Evolutionary conservation across 2,113 vertebrate genomes (phyloP).

Genomic region (Xyliphius kryptos): DNA sequence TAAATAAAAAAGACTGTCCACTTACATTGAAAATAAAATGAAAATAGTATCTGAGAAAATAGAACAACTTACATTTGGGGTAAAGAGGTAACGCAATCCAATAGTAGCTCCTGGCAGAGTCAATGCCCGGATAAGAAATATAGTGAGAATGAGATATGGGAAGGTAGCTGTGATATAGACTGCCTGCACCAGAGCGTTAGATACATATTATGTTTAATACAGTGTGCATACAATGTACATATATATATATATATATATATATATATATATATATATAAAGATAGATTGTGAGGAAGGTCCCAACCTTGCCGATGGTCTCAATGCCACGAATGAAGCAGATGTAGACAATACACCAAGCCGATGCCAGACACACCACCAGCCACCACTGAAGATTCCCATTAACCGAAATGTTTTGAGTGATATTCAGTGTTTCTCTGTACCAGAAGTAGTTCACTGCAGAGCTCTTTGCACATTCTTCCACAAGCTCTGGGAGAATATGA

Average conservation of each 20-base stretch:
- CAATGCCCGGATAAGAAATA: constrained; percentile 77
- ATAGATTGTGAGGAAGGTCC: not conserved
- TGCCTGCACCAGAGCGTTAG: constrained; percentile 55
- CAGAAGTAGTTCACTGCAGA: constrained; percentile 73
- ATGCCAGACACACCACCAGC: constrained; percentile 60
- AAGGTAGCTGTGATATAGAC: constrained; percentile 81
- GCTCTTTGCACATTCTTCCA: constrained; percentile 64
- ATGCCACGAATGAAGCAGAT: constrained; percentile 72
- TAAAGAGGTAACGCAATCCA: constrained; percentile 78
- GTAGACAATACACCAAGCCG: constrained; percentile 67
- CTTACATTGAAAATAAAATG: no score
- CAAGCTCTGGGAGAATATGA: constrained; percentile 53
- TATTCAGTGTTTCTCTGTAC: constrained; percentile 75
- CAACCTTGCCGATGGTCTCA: constrained; percentile 73
- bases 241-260: no score
- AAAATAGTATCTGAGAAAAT: no score
- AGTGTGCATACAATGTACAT: not conserved
- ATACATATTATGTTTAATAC: not conserved
- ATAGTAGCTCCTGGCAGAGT: constrained; percentile 75
- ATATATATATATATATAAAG: no score
- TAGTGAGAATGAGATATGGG: constrained; percentile 79
- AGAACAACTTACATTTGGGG: constrained; percentile 69
- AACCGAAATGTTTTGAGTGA: constrained; percentile 49
- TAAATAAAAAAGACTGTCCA: no score
- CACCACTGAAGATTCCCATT: constrained; percentile 64